Evolutionary conservation across 2,888 invertebrate genomes (phyloP).

Genomic region (Drosophila glabriapex): DNA sequence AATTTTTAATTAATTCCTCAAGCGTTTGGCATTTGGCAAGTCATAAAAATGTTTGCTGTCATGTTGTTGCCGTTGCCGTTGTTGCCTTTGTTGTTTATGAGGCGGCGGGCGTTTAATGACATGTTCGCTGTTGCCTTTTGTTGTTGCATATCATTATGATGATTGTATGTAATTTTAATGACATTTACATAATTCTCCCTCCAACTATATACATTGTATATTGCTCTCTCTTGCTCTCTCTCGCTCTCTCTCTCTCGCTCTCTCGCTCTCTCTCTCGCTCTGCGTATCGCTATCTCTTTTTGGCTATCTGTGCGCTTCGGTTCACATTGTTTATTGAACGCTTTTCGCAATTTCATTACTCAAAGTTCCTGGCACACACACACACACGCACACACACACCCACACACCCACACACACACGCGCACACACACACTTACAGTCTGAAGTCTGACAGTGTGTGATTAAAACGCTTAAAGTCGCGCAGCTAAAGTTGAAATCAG

Average conservation of each 20-base stretch:
- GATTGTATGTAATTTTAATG: slow-evolving; percentile 49
- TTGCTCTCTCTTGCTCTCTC: not conserved
- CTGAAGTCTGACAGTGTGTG: slow-evolving; percentile 21
- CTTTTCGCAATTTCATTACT: slow-evolving; percentile 65
- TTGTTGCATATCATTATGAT: slow-evolving; percentile 72
- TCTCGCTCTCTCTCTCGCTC: too few relatives aligned
- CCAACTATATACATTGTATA: not conserved
- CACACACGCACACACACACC: slow-evolving; percentile 12
- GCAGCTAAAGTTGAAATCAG: not conserved
- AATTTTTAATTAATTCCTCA: slow-evolving; percentile 80
- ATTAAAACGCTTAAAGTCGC: slow-evolving; percentile 53
- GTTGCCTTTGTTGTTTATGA: slow-evolving; percentile 7
- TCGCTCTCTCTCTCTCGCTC: not conserved
- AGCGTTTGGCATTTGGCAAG: slow-evolving; percentile 72
- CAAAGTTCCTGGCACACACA: slow-evolving; percentile 35
- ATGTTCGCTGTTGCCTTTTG: slow-evolving; percentile 44
- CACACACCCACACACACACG: slow-evolving; percentile 11
- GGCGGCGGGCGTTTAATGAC: slow-evolving; percentile 51
- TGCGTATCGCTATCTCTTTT: not conserved
- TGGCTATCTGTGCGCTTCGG: not conserved
- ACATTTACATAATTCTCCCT: slow-evolving; percentile 26
- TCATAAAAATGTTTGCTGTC: slow-evolving; percentile 71
- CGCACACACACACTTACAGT: not conserved
- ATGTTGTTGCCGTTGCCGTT: slow-evolving; percentile 36
- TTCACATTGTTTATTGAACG: slow-evolving; percentile 60